phyloP scores from a whole-genome alignment of 2,113 vertebrate species.

The Nothocercus nigrocapillus region DNA sequence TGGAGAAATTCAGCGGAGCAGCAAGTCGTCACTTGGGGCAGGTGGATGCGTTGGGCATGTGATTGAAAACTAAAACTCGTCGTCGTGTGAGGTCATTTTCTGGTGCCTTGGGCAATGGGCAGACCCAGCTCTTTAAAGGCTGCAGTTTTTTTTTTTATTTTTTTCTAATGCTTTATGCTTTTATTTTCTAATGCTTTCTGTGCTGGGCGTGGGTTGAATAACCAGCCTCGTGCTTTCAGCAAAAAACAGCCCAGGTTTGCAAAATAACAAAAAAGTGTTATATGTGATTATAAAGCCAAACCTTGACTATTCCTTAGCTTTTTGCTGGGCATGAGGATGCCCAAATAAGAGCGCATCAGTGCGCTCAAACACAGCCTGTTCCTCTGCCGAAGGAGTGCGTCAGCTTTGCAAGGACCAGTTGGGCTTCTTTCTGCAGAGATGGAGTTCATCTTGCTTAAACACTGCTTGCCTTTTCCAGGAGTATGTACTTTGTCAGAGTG shows the following conservation, averaged over 20 bases:
- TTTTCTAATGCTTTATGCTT: background rate
- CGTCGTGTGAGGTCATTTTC: background rate
- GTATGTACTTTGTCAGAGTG: background rate
- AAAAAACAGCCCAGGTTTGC: background rate
- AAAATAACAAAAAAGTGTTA: background rate
- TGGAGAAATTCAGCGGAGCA: background rate
- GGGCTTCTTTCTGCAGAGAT: background rate
- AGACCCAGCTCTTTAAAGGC: background rate
- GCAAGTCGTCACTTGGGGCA: background rate
- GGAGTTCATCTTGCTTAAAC: background rate
- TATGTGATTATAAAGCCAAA: background rate
- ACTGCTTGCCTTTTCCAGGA: background rate
- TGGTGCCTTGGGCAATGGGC: background rate
- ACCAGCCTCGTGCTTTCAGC: background rate
- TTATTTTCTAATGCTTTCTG: too few relatives aligned
- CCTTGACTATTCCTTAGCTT: background rate
- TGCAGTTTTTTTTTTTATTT: background rate
- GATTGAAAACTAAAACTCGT: background rate
- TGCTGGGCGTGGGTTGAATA: background rate
- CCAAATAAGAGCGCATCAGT: background rate
- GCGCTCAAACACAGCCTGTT: background rate
- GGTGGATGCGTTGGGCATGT: background rate
- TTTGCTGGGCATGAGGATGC: background rate
- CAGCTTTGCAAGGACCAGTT: background rate
- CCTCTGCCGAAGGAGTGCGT: background rate